Percentiles rank a stretch among this genome's conserved stretches.
These are phyloP conservation scores for Tangachromis dhanisi DNA, from an alignment of 2,113 vertebrate genomes.

Conservation along the genomic window DNA sequence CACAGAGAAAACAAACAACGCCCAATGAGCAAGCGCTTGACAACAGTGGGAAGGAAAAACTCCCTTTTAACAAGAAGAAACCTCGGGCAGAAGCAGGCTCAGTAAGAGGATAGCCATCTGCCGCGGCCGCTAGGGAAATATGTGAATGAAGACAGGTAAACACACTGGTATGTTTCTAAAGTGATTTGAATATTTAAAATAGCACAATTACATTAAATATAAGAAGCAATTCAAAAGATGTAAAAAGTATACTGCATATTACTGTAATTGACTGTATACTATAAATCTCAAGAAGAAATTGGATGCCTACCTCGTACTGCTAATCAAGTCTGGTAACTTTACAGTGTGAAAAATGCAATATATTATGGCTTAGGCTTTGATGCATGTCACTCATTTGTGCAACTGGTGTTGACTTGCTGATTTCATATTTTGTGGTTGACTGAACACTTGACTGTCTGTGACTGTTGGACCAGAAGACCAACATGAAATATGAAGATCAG, in stretches of 20 bases:
- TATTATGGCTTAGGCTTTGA: not conserved
- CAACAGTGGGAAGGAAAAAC: not conserved
- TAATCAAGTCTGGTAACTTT: not conserved
- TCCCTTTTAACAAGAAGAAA: not conserved
- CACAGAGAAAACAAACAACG: not conserved
- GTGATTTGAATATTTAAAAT: not conserved
- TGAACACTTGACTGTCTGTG: not conserved
- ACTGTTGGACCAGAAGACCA: not conserved
- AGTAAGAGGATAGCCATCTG: not conserved
- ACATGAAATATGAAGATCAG: not conserved
- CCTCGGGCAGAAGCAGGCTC: not conserved
- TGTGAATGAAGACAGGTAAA: not conserved
- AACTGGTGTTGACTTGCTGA: not conserved
- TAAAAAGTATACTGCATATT: not conserved
- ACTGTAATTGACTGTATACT: not conserved
- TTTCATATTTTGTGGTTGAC: not conserved
- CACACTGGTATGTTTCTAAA: not conserved
- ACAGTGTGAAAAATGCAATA: not conserved
- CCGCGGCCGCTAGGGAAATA: accelerated
- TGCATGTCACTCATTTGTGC: not conserved
- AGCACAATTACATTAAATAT: not conserved
- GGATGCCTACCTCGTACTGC: not conserved
- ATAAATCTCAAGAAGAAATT: not conserved
- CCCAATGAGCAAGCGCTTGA: accelerated
- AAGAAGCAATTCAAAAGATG: not conserved